Percentiles rank a stretch among this genome's conserved stretches.
Evolutionary conservation across 2,888 invertebrate species (phyloP).

Genomic region (Pecten maximus): DNA sequence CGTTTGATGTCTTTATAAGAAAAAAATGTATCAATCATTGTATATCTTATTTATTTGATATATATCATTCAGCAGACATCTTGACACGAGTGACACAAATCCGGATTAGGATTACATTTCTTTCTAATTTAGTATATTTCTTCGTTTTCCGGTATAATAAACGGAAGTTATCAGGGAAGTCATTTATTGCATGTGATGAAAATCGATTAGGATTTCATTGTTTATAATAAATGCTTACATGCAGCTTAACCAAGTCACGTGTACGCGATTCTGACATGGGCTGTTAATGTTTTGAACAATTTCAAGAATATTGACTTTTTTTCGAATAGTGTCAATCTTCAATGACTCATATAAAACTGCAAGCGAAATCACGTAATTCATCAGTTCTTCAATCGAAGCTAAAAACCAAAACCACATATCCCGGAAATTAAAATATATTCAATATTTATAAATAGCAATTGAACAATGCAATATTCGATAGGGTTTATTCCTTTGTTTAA

Average conservation of each 20-base stretch:
- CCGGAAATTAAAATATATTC: slow-evolving; percentile 33
- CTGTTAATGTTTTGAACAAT: background rate
- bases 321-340: background rate
- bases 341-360: background rate
- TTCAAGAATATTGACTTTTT: background rate
- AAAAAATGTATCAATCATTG: background rate
- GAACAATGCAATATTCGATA: background rate
- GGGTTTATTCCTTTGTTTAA: background rate
- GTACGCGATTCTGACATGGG: background rate
- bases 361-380: slow-evolving; percentile 4
- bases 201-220: background rate
- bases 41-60: background rate
- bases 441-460: background rate
- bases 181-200: background rate
- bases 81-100: background rate
- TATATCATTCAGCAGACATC: background rate
- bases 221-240: background rate
- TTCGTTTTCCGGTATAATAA: background rate
- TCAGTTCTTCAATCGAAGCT: background rate
- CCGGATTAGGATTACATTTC: background rate
- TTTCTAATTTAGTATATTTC: background rate
- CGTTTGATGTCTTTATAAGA: no score
- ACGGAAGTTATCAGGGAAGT: background rate
- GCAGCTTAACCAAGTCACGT: background rate
- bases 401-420: background rate